Conservation (phyloP, 2,797 vertebrate genomes). For the Mycteria americana region DNA sequence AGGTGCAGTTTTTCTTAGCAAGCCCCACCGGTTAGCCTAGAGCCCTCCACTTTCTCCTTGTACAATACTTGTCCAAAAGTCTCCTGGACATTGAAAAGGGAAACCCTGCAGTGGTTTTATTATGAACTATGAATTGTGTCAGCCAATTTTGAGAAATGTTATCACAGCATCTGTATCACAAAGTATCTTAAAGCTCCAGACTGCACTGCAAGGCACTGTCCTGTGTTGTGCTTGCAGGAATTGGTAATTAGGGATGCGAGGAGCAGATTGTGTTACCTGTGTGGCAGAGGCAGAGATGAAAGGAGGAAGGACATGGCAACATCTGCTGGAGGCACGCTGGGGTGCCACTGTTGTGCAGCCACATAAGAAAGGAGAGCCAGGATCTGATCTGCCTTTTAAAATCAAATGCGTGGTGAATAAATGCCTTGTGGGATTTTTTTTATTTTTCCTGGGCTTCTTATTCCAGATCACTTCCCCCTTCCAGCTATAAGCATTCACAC, state of each 20-base stretch:
- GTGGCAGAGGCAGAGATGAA: background rate
- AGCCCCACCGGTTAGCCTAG: background rate
- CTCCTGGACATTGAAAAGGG: background rate
- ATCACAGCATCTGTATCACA: background rate
- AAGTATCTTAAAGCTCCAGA: background rate
- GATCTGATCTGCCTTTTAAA: conserved; percentile 20
- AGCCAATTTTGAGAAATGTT: background rate
- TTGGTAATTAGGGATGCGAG: background rate
- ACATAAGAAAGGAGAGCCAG: background rate
- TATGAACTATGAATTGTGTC: background rate
- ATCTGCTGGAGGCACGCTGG: background rate
- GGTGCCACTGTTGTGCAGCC: background rate
- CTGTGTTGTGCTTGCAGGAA: background rate
- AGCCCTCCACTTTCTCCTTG: background rate
- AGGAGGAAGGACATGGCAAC: background rate
- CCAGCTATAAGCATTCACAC: background rate
- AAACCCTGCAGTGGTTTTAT: background rate
- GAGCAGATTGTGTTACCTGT: background rate
- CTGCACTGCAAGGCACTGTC: background rate
- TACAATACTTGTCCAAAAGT: background rate
- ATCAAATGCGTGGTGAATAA: background rate
- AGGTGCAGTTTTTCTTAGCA: background rate
- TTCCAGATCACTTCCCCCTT: background rate
- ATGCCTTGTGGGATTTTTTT: background rate
- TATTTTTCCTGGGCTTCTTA: background rate